Evolutionary conservation across 2,888 invertebrate species (phyloP), one percentile per base, ranked within the genome.

Genomic region (Furcula furcula): DNA sequence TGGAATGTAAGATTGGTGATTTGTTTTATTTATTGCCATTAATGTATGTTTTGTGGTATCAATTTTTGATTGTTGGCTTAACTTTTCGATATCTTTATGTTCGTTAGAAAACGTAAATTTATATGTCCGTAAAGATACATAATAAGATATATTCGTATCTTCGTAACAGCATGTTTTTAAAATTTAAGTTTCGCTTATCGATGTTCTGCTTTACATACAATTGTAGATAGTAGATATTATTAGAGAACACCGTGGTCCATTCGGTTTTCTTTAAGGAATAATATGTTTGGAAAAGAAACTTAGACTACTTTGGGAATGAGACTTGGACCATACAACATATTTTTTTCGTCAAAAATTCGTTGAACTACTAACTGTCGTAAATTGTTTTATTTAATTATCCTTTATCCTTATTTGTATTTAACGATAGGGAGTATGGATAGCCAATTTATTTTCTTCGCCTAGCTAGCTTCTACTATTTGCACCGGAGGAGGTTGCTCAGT

Each of bases 401-500:
- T n/a, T n/a, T n/a, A n/a, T 16, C 16, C 6, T 16, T 16, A 4
- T 16, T 16, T 16, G 3, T 6, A 4, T 6, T 16, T 6, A 4
- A 16, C 16, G 6, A 16, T 16, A 16, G 6, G 6, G 16, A 16
- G 16, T 16, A 16, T n/a, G n/a, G 16, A 6, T 16, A 16, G 4
- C 6, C 16, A 4, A 16, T 16, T 6, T 16, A 16, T 16, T 4
- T 16, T 4, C 16, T 16, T 6, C 6, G 16, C 6, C 16, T 16
- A 4, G 3, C 6, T 6, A 16, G 3, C 6, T 35, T 18, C 38
- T 53, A 39, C 40, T 58, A 61, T 48, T 53, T 60, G 65, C 57
- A 61, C 41, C 40, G 43, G n/a, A n/a, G 36, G 37, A 44, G 42
- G 41, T 19, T 58, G 65, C 53, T 53, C 72, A 55, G 71, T 85